Percentiles rank a stretch among this genome's conserved stretches.
These are phyloP conservation scores for Patagioenas fasciata DNA, from an alignment of 2,113 vertebrate genomes.

Conservation along the genomic window DNA sequence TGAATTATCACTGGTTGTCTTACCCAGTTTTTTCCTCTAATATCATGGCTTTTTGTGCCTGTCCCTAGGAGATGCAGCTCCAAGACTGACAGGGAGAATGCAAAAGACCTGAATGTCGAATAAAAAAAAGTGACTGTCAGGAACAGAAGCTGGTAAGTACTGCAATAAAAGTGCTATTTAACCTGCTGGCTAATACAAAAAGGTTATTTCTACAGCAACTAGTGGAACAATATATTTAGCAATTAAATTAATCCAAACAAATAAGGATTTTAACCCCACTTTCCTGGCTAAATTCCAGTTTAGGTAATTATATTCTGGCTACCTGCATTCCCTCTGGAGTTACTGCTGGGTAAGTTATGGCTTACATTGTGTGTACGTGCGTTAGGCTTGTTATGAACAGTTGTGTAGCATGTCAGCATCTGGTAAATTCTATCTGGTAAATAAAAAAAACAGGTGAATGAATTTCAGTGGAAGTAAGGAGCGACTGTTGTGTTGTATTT, in stretches of 20 bases:
- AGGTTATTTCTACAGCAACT: constrained; percentile 26
- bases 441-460: not conserved
- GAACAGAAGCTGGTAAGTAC: not conserved
- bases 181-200: constrained; percentile 37
- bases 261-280: constrained; percentile 36
- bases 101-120: not conserved
- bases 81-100: not conserved
- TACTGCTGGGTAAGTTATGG: not conserved
- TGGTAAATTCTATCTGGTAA: not conserved
- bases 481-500: not conserved
- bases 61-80: not conserved
- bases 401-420: not conserved
- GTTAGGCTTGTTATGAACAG: not conserved
- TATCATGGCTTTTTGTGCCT: not conserved
- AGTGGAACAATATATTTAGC: constrained; percentile 56
- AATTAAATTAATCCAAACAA: constrained; percentile 65
- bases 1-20: not conserved
- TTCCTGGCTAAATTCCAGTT: constrained; percentile 47
- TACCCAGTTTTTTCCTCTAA: not conserved
- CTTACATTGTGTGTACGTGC: fast-evolving
- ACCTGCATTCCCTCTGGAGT: constrained; percentile 8
- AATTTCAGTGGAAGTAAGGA: not conserved
- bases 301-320: constrained; percentile 40
- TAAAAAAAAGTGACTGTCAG: not conserved
- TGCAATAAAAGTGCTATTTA: constrained; percentile 33